Percentiles rank a stretch among this genome's conserved stretches.
Conservation (phyloP, 2,797 vertebrate species). For the Thamnophis elegans region DNA sequence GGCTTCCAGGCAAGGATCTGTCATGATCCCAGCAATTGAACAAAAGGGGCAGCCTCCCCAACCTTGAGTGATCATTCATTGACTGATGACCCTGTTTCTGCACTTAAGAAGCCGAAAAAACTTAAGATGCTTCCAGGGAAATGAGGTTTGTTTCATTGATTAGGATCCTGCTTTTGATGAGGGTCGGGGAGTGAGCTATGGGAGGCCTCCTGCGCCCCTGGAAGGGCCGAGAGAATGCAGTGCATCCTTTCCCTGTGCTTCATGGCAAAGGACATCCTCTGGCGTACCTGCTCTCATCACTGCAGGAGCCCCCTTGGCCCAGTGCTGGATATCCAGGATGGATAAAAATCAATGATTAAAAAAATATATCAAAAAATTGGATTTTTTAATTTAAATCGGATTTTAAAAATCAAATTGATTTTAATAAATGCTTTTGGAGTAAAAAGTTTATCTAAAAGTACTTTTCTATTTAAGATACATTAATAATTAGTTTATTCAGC, state of each 20-base stretch:
- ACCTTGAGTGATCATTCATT: fast-evolving
- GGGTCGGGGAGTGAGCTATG: neutral
- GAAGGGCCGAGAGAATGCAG: neutral
- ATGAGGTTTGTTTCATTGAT: neutral
- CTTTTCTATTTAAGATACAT: no score
- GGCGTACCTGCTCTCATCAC: neutral
- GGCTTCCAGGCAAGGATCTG: neutral
- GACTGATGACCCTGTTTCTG: fast-evolving
- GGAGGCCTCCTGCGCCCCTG: neutral
- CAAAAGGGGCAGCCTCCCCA: neutral
- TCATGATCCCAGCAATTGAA: neutral
- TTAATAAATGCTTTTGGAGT: no score
- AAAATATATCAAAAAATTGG: no score
- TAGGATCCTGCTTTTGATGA: neutral
- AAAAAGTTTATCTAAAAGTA: no score
- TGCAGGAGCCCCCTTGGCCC: neutral
- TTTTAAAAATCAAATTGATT: no score
- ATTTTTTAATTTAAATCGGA: no score
- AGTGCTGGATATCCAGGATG: neutral
- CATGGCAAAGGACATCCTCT: neutral
- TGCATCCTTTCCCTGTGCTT: neutral
- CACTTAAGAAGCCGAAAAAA: neutral
- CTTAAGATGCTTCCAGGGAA: neutral
- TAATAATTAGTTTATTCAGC: no score
- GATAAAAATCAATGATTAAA: no score